Percentiles rank a stretch among this genome's conserved stretches.
These are phyloP conservation scores for Stegana nigrithorax DNA, from an alignment of 2,888 invertebrate genomes.

Conservation along the genomic window DNA sequence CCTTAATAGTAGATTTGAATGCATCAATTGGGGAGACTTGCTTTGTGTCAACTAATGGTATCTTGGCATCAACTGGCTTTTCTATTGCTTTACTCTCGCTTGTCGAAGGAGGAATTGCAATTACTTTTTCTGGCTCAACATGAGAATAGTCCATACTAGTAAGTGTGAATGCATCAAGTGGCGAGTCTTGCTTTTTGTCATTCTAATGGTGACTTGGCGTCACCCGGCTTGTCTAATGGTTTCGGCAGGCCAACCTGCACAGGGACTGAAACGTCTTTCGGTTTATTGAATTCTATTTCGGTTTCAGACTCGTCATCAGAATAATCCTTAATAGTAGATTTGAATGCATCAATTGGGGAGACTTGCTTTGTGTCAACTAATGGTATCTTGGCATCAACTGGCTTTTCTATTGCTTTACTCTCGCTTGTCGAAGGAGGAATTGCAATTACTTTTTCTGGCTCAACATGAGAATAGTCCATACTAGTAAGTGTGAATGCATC, in stretches of 20 bases:
- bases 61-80: not conserved
- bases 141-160: not conserved
- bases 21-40: not conserved
- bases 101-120: too few relatives aligned
- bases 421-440: constrained; percentile 12
- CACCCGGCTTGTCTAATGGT: not conserved
- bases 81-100: too few relatives aligned
- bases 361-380: constrained; percentile 26
- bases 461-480: constrained; percentile 24
- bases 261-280: not conserved
- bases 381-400: not conserved
- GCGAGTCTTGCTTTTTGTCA: not conserved
- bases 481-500: not conserved
- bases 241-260: not conserved
- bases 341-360: constrained; percentile 13
- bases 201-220: not conserved
- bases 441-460: constrained; percentile 14
- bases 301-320: not conserved
- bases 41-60: constrained; percentile 1
- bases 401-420: constrained; percentile 15
- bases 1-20: not conserved
- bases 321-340: constrained; percentile 8
- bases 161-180: not conserved
- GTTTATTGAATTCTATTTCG: not conserved
- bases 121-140: not conserved